Evolutionary conservation across 2,113 vertebrate genomes (phyloP), one percentile per base, ranked within the genome.

Genomic region (Periophthalmus modestus): DNA sequence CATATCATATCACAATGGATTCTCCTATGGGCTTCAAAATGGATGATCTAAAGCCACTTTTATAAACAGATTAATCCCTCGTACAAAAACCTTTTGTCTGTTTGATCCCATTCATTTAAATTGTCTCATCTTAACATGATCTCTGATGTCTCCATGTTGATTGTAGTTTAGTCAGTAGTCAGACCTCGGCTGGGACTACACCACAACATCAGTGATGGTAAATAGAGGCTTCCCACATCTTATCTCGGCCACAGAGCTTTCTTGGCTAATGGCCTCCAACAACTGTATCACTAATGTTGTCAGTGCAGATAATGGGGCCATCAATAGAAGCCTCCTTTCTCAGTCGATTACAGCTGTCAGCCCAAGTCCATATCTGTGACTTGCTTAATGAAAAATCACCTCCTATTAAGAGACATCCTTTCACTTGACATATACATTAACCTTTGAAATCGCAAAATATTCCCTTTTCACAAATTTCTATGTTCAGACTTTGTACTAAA

Each of bases 311-410:
- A 66, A 75, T 59, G 71, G 39, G 62, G 68, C 77, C 70, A 79
- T 79, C 68, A 80, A 70, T 77, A 75, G n/a, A 68, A 81, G 68
- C 43, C 75, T 78, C 2, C 63, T 83, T 77, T 78, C 77, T 68
- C 55, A 66, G 71, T 73, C 34, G 47, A 59, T 79, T 72, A 62
- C 74, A 19, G 43, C 71, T 73, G 69, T 73, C 79, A 77, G 67
- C 59, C 59, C 59, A 62, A 70, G 73, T 77, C 75, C 68, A 81
- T 21, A 2, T 83, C 63, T 78, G 28, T 14, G n/a, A 34, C 66
- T 75, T 36, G n/a, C 46, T 12, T 75, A 72, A 79, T 71, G 59
- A 72, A 73, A 74, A 73, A 71, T 34, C 58, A 16, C 34, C 19
- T 39, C 15, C 62, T 65, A 43, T 65, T 65, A 28, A 47, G 33